Base-by-base conservation (phyloP, 2,888 invertebrate genomes). In the Lottia scabra region DNA sequence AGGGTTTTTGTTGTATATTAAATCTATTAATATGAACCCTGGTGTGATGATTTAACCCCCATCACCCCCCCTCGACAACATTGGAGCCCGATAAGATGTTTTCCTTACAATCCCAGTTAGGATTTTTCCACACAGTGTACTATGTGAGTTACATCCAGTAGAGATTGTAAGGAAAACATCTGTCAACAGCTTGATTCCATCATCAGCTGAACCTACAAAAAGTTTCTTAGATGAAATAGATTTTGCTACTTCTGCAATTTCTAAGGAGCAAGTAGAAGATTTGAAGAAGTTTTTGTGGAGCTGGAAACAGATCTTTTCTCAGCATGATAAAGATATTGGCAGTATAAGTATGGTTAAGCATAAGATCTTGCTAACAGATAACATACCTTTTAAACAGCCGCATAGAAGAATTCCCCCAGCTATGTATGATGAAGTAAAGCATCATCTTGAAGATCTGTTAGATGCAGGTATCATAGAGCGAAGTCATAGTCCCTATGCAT, bases 391-490 rank as follows among this genome's bases (percentile, higher is more conserved):
- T 45, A 73, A 73, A 48, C 30, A 75, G 65, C 66, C 69, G 10
- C 70, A 73, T 46, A 23, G 70, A 56, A 8, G 70, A 19, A 65
- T 75, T 5, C 73, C 71, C 48, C 72, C 74, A 45, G 71, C 63
- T 12, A 65, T 71, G 65, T 69, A 48, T 46, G 72, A 73, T 23
- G 75, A 77, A 65, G 69, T 75, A 8, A n/a, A 71, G 4, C 66
- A 73, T 19, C 77, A 77, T 56, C 45, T 77, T 23, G 71, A 75
- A n/a, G 63, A 71, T 23, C 68, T 77, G 68, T 16, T 72, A 8
- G 71, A 56, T 16, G 56, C 56, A 15, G 73, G 74, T 26, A 67
- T 65, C 1, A 75, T 75, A 2, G 48, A 64, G 26, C 44, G 70
- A 38, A 45, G 71, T 16, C 8, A 72, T 10, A 65, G 71, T 63